phyloP scores from a whole-genome alignment of 1,140 invertebrate species.

The Drosophila arizonae region DNA sequence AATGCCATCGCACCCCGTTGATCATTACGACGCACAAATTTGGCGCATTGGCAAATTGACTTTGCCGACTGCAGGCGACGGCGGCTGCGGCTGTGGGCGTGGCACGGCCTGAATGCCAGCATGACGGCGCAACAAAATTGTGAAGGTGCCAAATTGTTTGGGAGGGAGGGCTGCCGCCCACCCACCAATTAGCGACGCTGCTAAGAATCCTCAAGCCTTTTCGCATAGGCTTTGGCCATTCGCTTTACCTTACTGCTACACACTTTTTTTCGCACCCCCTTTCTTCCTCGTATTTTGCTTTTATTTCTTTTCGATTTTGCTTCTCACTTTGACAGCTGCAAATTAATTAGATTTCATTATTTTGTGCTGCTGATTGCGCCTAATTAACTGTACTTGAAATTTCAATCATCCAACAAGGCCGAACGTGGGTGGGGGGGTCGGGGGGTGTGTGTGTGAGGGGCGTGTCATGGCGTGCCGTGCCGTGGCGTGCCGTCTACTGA shows the following conservation, averaged over 20 bases:
- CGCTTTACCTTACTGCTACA: not conserved
- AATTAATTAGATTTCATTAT: constrained; percentile 82
- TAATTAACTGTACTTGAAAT: constrained; percentile 81
- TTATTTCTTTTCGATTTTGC: constrained; percentile 14
- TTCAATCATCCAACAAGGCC: constrained; percentile 77
- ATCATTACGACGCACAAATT: constrained; percentile 72
- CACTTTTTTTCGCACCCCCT: not conserved
- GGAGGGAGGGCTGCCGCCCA: not conserved
- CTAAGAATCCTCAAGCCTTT: constrained; percentile 31
- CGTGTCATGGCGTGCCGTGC: not conserved
- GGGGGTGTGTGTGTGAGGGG: not conserved
- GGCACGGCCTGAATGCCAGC: constrained; percentile 26
- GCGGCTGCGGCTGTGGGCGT: constrained; percentile 20
- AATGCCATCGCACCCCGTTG: constrained; percentile 2
- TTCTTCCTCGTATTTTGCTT: constrained; percentile 5
- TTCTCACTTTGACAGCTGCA: constrained; percentile 71
- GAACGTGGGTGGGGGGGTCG: not conserved
- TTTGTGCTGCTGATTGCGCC: constrained; percentile 68
- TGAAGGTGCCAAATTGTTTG: constrained; percentile 55
- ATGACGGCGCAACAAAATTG: constrained; percentile 75
- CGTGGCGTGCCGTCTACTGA: not conserved
- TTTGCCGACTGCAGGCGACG: constrained; percentile 44
- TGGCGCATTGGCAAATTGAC: constrained; percentile 70
- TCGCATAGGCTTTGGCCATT: constrained; percentile 2
- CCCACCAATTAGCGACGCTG: constrained; percentile 27